Conservation (phyloP, 2,888 invertebrate species). For the Pantelozetes paolii region DNA sequence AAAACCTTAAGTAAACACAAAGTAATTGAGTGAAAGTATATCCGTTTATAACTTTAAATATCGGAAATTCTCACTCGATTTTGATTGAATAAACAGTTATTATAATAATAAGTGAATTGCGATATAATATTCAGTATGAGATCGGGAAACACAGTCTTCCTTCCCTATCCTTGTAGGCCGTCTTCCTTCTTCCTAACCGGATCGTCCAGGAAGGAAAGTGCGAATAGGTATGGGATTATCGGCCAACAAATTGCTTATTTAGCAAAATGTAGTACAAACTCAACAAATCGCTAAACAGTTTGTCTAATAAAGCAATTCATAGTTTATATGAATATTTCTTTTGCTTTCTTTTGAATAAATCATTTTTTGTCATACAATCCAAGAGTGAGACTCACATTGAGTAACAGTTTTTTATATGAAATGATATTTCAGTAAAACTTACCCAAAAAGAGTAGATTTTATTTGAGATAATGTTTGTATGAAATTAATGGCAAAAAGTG, state of each 20-base stretch:
- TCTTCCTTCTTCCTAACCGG: slow-evolving; percentile 30
- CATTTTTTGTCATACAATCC: too few species aligned
- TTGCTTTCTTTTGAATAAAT: too few species aligned
- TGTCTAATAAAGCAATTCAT: too few species aligned
- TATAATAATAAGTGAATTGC: slow-evolving; percentile 22
- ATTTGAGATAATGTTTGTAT: not conserved
- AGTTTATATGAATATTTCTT: too few species aligned
- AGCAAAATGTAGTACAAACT: not conserved
- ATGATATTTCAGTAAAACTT: too few species aligned
- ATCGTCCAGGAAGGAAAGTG: slow-evolving; percentile 27
- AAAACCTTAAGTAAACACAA: not conserved
- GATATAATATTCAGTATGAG: slow-evolving; percentile 24
- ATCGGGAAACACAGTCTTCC: slow-evolving; percentile 28
- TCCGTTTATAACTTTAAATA: slow-evolving; percentile 24
- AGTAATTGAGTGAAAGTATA: slow-evolving; percentile 10
- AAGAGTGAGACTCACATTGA: too few species aligned
- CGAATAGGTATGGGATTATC: slow-evolving; percentile 28
- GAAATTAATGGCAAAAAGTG: not conserved
- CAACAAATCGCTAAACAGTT: not conserved
- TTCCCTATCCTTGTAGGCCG: slow-evolving; percentile 29
- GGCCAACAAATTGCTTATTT: slow-evolving; percentile 24
- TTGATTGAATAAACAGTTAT: slow-evolving; percentile 28
- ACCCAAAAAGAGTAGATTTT: not conserved
- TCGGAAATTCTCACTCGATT: slow-evolving; percentile 23
- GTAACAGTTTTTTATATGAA: too few species aligned